Evolutionary conservation across 2,113 vertebrate species (phyloP).

Genomic region (Polypterus senegalus): DNA sequence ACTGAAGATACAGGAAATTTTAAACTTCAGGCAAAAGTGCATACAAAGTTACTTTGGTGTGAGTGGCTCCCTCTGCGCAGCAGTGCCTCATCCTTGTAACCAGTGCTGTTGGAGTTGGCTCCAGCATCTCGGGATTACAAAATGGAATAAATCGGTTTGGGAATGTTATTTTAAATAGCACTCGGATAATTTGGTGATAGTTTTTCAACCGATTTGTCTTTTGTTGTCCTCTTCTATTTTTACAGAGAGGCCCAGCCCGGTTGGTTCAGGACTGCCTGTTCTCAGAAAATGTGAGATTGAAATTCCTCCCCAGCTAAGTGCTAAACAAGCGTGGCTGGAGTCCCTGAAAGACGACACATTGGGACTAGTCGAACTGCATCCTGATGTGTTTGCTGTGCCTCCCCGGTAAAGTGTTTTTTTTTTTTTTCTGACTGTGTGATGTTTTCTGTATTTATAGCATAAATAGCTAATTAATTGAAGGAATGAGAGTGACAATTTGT

Average conservation of each 20-base stretch:
- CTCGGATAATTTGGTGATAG: background rate
- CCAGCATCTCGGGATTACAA: background rate
- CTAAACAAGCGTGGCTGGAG: slow-evolving; percentile 64
- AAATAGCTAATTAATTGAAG: too few relatives aligned
- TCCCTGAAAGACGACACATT: slow-evolving; percentile 45
- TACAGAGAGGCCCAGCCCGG: slow-evolving; percentile 30
- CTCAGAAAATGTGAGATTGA: slow-evolving; percentile 47
- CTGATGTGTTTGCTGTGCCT: slow-evolving; percentile 64
- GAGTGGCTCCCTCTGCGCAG: background rate
- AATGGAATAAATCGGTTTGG: background rate
- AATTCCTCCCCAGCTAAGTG: slow-evolving; percentile 42
- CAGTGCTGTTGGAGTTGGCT: background rate
- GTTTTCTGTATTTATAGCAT: background rate
- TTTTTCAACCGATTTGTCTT: background rate
- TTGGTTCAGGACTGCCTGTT: slow-evolving; percentile 40
- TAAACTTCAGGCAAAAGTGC: too few relatives aligned
- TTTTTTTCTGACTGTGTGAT: background rate
- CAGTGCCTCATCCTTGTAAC: background rate
- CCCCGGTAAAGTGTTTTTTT: slow-evolving; percentile 48
- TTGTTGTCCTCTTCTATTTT: slow-evolving; percentile 1
- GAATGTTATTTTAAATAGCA: background rate
- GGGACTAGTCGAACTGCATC: slow-evolving; percentile 69
- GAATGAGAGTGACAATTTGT: too few relatives aligned
- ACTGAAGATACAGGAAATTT: too few relatives aligned
- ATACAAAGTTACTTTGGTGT: too few relatives aligned